phyloP scores from a whole-genome alignment of 2,113 vertebrate species.

The Lepus europaeus region DNA sequence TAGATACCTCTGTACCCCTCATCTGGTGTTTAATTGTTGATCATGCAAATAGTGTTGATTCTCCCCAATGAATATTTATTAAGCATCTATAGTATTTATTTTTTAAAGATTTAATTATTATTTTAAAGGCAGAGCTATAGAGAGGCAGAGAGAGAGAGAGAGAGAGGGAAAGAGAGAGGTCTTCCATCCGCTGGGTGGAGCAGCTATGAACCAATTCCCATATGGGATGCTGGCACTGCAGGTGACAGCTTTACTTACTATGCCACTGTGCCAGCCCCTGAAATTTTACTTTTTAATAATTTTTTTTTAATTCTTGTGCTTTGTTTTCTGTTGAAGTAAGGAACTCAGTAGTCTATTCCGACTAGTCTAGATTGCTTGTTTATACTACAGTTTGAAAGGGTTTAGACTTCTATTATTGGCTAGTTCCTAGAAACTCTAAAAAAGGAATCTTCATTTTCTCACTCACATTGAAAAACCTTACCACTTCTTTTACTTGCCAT shows the following conservation, averaged over 20 bases:
- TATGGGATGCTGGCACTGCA: no score
- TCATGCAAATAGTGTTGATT: background rate
- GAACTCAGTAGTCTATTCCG: background rate
- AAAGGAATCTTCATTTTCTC: background rate
- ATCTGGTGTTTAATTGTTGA: conserved; percentile 10
- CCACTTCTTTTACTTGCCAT: conserved; percentile 49
- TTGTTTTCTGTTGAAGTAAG: background rate
- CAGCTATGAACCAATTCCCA: no score
- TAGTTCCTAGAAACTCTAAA: background rate
- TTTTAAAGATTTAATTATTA: no score
- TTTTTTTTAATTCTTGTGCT: conserved; percentile 18
- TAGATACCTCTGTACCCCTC: background rate
- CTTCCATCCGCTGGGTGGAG: no score
- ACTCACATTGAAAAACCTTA: background rate
- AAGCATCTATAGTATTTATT: background rate
- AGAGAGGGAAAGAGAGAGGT: no score
- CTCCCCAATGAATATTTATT: background rate
- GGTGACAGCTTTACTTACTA: no score
- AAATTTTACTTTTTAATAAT: conserved; percentile 42
- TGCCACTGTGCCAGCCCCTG: background rate
- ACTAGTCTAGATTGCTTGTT: background rate
- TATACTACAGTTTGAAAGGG: background rate
- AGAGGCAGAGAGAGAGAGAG: no score
- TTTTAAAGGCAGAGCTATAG: no score
- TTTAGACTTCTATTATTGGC: conserved; percentile 4